Evolutionary conservation across 2,888 invertebrate genomes (phyloP).

Genomic region (Polietes domitor): DNA sequence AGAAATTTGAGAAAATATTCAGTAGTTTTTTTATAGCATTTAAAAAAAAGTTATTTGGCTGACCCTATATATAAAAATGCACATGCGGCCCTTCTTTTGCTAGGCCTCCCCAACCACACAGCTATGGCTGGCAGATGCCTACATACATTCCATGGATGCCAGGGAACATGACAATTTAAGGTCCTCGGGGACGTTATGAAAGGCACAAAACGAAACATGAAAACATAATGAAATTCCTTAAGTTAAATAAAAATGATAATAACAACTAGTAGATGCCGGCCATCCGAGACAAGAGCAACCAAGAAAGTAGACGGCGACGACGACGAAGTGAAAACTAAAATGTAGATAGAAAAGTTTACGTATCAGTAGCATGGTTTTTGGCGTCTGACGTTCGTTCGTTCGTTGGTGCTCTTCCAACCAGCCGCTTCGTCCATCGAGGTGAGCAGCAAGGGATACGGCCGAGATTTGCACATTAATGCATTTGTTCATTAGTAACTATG

Average conservation of each 20-base stretch:
- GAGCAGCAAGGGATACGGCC: conserved; percentile 18
- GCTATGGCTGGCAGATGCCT: too few species aligned
- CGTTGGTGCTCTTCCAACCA: neutral
- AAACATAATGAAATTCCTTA: conserved; percentile 61
- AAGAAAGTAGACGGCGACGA: neutral
- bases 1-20: too few species aligned
- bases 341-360: conserved; percentile 2
- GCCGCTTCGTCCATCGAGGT: neutral
- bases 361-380: conserved; percentile 6
- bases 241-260: conserved; percentile 29
- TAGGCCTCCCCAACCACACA: too few species aligned
- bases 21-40: too few species aligned
- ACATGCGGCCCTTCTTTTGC: too few species aligned
- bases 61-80: too few species aligned
- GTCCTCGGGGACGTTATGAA: conserved; percentile 52
- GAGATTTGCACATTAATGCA: conserved; percentile 68
- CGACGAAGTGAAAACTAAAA: neutral
- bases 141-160: conserved; percentile 20
- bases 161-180: conserved; percentile 58
- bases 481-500: conserved; percentile 65
- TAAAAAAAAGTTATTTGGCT: too few species aligned
- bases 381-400: neutral
- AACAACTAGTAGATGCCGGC: conserved; percentile 1
- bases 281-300: neutral
- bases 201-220: conserved; percentile 27